Base-by-base conservation (phyloP, 1,140 invertebrate genomes). In the Druon quercuslanigerum region DNA sequence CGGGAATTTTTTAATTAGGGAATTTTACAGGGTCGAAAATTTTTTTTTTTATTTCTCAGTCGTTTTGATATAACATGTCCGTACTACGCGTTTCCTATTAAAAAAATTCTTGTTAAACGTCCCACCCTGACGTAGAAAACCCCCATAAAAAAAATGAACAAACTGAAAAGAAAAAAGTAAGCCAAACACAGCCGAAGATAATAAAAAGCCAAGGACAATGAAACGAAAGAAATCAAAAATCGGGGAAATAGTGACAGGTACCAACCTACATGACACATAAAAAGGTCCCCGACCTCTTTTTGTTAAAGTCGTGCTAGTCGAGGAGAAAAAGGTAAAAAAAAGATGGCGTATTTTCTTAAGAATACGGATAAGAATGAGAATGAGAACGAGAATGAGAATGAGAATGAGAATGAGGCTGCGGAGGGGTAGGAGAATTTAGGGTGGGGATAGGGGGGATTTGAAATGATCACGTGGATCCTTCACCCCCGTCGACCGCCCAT, bases 401-500 rank as follows among this genome's bases (percentile, higher is more conserved):
- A 56, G 54, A 25, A 25, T 25, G 20, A 25, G 20, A 25, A 25
- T 3, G 19, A 11, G 12, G 20, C 11, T 5, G 12, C 20, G 2
- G 60, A 46, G 60, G 3, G 6, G 14, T 33, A 25, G 20, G 60
- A 25, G 25, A 12, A 46, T 46, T 46, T 46, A 8, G 33, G 20
- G 33, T 12, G 0, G 13, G 60, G 25, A 33, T 13, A 20, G 19
- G 60, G 60, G 60, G 20, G 16, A 19, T 56, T 40, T 14, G 60
- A 40, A 40, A 66, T 40, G 25, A 66, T 66, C 60, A 66, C 60
- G 60, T 66, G 60, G 60, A 66, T 66, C 40, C 33, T 66, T 66
- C 51, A 46, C 17, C 56, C 52, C 57, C 71, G 50, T 72, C 12
- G 60, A 51, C 76, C 77, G 74, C 77, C 71, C 77, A 73, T 76